Percentiles rank a stretch among this genome's conserved stretches.
These are phyloP conservation scores for Caligus rogercresseyi DNA, from an alignment of 1,140 invertebrate species.

Conservation along the genomic window DNA sequence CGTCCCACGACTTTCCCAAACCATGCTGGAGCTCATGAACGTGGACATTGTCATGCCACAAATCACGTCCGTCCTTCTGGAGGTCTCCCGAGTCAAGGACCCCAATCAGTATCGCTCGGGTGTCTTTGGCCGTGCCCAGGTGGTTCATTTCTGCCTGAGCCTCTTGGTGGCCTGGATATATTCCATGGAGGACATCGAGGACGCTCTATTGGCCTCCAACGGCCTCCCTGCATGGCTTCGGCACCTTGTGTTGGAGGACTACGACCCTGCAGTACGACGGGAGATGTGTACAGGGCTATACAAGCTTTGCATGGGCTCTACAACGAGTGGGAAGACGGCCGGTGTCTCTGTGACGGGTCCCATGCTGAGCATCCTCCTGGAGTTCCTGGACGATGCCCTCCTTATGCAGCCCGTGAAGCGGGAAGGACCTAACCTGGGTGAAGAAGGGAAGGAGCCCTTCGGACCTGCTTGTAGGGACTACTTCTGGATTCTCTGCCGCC, in stretches of 20 bases:
- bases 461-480: slow-evolving; percentile 82
- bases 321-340: slow-evolving; percentile 37
- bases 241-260: slow-evolving; percentile 57
- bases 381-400: slow-evolving; percentile 58
- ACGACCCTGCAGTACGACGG: slow-evolving; percentile 60
- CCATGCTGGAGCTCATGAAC: slow-evolving; percentile 61
- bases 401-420: slow-evolving; percentile 50
- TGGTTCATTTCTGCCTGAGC: slow-evolving; percentile 59
- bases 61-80: slow-evolving; percentile 64
- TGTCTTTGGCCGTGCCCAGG: slow-evolving; percentile 64
- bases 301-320: slow-evolving; percentile 55
- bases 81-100: slow-evolving; percentile 56
- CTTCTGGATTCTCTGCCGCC: slow-evolving; percentile 70
- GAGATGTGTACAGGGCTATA: slow-evolving; percentile 77
- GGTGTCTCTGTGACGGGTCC: slow-evolving; percentile 46
- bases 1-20: slow-evolving; percentile 28
- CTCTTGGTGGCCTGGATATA: slow-evolving; percentile 64
- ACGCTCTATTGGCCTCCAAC: slow-evolving; percentile 43
- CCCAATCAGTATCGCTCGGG: slow-evolving; percentile 66
- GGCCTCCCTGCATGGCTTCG: slow-evolving; percentile 52
- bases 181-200: slow-evolving; percentile 43
- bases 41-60: slow-evolving; percentile 58
- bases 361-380: slow-evolving; percentile 54
- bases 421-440: slow-evolving; percentile 32
- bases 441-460: slow-evolving; percentile 75